Base-by-base conservation (phyloP, 2,113 vertebrate species). In the Lampris megalopsis region DNA sequence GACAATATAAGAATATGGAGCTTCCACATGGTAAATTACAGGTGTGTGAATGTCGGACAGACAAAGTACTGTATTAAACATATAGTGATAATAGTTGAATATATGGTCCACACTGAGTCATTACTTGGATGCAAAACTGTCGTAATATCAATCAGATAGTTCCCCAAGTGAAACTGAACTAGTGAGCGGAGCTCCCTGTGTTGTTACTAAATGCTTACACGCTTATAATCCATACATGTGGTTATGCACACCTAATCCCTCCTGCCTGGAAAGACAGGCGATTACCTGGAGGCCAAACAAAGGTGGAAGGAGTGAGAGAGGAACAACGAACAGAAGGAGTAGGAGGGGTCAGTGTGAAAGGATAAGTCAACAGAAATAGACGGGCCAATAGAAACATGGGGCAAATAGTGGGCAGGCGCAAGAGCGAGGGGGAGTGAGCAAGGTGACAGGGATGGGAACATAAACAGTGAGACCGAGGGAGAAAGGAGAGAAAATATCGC, bases 321-420 rank as follows among this genome's bases (percentile, higher is more conserved):
- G 38, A 75, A 71, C 50, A 11, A 40, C 35, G 47, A 57, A 47
- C 24, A 63, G 63, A 62, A 36, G 5, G 36, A 65, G 10, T 9
- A 40, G 80, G 83, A 11, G 67, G 86, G 60, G 79, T 62, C 61
- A 66, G 68, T 75, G 63, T 36, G 42, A 75, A 87, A 71, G 87
- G 89, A 90, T 90, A 79, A 90, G 77, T 70, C 71, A 71, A 84
- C 80, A 87, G 70, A 90, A 93, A 93, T 88, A 93, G 90, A 88
- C 45, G 7, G 73, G 70, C 90, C 87, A 93, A 87, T 91, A 76
- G 64, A 66, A 76, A 63, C 4, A 2, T 52, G 68, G 56, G 66
- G 42, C 56, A 68, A 35, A 53, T 43, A 47, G 45, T 71, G 71
- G 13, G 56, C 13, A 43, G 43, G 41, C 36, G 68, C 63, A 85